Evolutionary conservation across 2,797 vertebrate species (phyloP), one percentile per base, ranked within the genome.

Genomic region (Brachymystax lenok): DNA sequence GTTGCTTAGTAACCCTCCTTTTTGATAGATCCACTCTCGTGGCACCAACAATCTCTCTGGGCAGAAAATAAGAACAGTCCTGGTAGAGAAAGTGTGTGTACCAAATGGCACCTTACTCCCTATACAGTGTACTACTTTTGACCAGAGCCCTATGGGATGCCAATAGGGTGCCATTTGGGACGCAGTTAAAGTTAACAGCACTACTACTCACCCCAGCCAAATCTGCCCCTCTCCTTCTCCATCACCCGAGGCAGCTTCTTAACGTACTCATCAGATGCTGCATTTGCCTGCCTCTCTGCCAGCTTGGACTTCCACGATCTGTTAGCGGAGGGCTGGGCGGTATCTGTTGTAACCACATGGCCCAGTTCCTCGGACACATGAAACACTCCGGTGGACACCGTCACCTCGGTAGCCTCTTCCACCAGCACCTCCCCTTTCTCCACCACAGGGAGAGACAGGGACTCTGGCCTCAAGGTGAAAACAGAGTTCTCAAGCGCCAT

Each of bases 401-500:
- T 80, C 46, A 89, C 90, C 71, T 92, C 89, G 0, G 88, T 81
- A 71, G 83, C 87, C 81, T 91, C 90, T 72, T 94, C 88, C 28
- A 84, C 91, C 17, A 87, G 89, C 54, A 81, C 89, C 56, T 92
- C 92, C 71, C 77, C 86, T 79, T 93, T 93, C 67, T 92, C 92
- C 64, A 93, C 89, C 82, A 93, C 93, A 0, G 94, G 94, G 66
- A 94, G 87, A 0, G 93, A 91, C 5, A 95, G 92, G 63, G 94
- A 90, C 80, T 95, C 95, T 0, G 94, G 92, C n/a, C 93, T 90
- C 2, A 93, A 86, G 0, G 94, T 90, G 78, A 95, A 94, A 69
- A 93, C 88, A 0, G 94, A 92, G 86, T 95, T 95, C 88, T 97
- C 96, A 83, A 96, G 91, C 0, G 96, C 96, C 97, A 98, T 97